Base-by-base conservation (phyloP, 2,888 invertebrate species). In the Cheilosia variabilis region DNA sequence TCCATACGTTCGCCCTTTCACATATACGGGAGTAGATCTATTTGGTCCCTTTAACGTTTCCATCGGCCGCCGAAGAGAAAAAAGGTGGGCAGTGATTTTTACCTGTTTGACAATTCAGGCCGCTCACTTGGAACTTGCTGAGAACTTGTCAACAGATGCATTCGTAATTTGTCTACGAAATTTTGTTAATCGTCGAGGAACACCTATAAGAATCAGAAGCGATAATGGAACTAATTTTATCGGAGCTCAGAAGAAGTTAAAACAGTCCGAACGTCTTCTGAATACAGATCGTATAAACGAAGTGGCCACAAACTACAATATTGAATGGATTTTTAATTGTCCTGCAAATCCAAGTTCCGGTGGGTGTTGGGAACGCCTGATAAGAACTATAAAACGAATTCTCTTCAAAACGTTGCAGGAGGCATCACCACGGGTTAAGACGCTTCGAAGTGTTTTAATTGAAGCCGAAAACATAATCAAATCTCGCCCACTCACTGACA, bases 331-430 rank as follows among this genome's bases (percentile, higher is more conserved):
- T 9, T 87, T 82, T 37, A 87, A 81, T 47, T 60, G 52, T 45
- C 65, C 63, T 13, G 31, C 17, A 3, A 87, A 87, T 9, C 80
- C 87, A 0, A 72, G 68, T 27, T 87, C 88, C 66, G 89, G 88
- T 9, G 89, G 89, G 0, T 76, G 87, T 34, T 88, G 89, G 89
- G 87, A 87, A 55, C 60, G 80, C 3, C 50, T 87, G 2, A 69
- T 87, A 1, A 31, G 24, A 10, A 73, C 80, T 15, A 58, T 87
- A 2, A 87, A 87, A 10, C 63, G 31, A 7, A 34, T 84, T 6
- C 27, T 86, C 1, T 41, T 47, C 15, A 66, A 62, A 57, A 71
- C 76, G 1, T 55, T 87, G 19, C 57, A 71, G 0, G 71, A 73
- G 22, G 73, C 63, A 27, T 27, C 80, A 0, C 81, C 87, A 1